Evolutionary conservation across 2,888 invertebrate species (phyloP).

Genomic region (Brachypterus glaber): DNA sequence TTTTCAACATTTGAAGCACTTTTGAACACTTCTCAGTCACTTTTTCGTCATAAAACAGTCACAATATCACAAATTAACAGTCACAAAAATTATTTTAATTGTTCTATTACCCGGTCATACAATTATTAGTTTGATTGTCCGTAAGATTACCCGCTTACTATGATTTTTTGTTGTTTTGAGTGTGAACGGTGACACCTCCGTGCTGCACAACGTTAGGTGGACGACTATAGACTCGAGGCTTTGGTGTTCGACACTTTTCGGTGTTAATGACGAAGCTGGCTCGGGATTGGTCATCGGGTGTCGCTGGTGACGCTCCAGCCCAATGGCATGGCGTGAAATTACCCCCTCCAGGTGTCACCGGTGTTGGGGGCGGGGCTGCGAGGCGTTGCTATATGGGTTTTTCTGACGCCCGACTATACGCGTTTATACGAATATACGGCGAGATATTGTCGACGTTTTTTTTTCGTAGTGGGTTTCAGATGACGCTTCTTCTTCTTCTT

Average conservation of each 20-base stretch:
- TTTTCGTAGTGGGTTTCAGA: slow-evolving; percentile 20
- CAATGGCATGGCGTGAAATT: slow-evolving; percentile 40
- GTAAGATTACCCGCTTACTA: no score
- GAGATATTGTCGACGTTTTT: slow-evolving; percentile 2
- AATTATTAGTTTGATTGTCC: no score
- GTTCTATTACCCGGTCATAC: no score
- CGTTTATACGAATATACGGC: slow-evolving; percentile 4
- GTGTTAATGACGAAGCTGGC: slow-evolving; percentile 43
- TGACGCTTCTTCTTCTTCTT: no score
- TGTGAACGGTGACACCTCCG: slow-evolving; percentile 40
- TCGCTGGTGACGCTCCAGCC: slow-evolving; percentile 35
- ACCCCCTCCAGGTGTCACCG: no score
- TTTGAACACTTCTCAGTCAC: no score
- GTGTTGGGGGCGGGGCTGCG: slow-evolving; percentile 39
- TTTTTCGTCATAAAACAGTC: no score
- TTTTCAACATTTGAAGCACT: no score
- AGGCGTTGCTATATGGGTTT: slow-evolving; percentile 39
- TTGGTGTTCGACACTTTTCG: slow-evolving; percentile 35
- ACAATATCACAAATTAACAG: no score
- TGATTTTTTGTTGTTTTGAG: no score
- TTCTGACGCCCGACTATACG: slow-evolving; percentile 36
- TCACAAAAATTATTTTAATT: no score
- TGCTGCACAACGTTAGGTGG: slow-evolving; percentile 37
- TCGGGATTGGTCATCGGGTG: slow-evolving; percentile 37
- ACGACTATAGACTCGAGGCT: slow-evolving; percentile 39